Conservation (phyloP, 2,888 invertebrate species). For the Leptothorax acervorum region DNA sequence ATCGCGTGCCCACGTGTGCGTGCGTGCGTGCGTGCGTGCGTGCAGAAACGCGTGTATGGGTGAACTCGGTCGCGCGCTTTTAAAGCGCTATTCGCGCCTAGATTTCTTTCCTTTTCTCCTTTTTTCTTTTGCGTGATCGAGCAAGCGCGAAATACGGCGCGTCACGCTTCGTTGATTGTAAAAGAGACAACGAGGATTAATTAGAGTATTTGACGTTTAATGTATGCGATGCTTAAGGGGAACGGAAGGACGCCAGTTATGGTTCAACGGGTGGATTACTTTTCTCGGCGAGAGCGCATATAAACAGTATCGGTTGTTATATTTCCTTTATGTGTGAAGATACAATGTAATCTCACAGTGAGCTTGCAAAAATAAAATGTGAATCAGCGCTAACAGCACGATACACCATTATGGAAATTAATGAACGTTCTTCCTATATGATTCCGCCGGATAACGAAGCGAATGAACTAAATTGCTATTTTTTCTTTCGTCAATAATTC, state of each 20-base stretch:
- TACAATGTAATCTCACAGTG: neutral
- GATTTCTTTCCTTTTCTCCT: neutral
- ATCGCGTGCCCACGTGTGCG: conserved; percentile 1
- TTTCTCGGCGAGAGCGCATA: neutral
- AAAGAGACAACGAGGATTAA: conserved; percentile 39
- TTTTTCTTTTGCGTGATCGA: neutral
- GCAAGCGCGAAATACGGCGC: conserved; percentile 18
- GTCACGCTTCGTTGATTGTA: conserved; percentile 14
- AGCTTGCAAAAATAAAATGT: conserved; percentile 18
- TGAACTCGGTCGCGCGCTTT: conserved; percentile 8
- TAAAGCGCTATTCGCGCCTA: conserved; percentile 22
- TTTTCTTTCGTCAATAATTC: conserved; percentile 6
- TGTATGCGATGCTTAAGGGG: neutral
- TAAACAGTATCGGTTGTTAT: conserved; percentile 34
- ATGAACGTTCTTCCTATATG: conserved; percentile 20
- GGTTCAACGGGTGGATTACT: conserved; percentile 22
- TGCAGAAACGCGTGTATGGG: neutral
- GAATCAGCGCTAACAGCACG: neutral
- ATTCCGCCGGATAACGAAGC: neutral
- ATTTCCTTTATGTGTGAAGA: neutral
- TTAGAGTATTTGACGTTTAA: conserved; percentile 44
- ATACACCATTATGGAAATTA: conserved; percentile 4
- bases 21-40: neutral
- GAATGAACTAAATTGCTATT: conserved; percentile 26
- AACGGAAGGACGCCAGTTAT: neutral